Evolutionary conservation across 2,888 invertebrate species (phyloP).

Genomic region (Hemithea aestivaria): DNA sequence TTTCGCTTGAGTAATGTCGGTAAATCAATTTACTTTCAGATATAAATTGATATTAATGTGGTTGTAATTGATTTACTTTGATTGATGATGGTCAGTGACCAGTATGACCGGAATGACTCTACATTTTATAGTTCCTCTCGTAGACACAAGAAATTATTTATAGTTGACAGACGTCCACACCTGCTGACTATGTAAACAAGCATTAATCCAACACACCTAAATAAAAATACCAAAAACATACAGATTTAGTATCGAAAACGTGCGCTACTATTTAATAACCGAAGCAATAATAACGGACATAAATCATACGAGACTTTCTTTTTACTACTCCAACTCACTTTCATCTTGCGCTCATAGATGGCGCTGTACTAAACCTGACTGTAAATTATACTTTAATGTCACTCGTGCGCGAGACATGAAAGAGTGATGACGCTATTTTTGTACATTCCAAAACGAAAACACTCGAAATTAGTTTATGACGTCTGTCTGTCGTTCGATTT

Average conservation of each 20-base stretch:
- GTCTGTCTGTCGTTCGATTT: constrained; percentile 78
- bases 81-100: constrained; percentile 9
- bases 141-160: constrained; percentile 19
- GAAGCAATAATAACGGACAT: constrained; percentile 54
- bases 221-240: constrained; percentile 36
- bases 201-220: constrained; percentile 29
- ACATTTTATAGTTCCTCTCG: too few species aligned
- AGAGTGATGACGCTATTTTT: constrained; percentile 76
- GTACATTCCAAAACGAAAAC: constrained; percentile 74
- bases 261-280: constrained; percentile 53
- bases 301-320: constrained; percentile 69
- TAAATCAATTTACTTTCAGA: constrained; percentile 24
- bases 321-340: constrained; percentile 58
- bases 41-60: constrained; percentile 25
- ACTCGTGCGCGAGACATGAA: constrained; percentile 70
- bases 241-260: constrained; percentile 41
- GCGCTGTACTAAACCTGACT: constrained; percentile 60
- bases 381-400: constrained; percentile 75
- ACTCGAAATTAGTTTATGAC: constrained; percentile 79
- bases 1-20: constrained; percentile 23
- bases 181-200: constrained; percentile 17
- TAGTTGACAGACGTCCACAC: constrained; percentile 18
- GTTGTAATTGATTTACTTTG: constrained; percentile 15
- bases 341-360: constrained; percentile 66
- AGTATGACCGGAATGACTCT: too few species aligned